A percentile compares a stretch with the other conserved stretches of the same genome.
phyloP scores from a whole-genome alignment of 2,888 invertebrate genomes.

The Hydraecia micacea region DNA sequence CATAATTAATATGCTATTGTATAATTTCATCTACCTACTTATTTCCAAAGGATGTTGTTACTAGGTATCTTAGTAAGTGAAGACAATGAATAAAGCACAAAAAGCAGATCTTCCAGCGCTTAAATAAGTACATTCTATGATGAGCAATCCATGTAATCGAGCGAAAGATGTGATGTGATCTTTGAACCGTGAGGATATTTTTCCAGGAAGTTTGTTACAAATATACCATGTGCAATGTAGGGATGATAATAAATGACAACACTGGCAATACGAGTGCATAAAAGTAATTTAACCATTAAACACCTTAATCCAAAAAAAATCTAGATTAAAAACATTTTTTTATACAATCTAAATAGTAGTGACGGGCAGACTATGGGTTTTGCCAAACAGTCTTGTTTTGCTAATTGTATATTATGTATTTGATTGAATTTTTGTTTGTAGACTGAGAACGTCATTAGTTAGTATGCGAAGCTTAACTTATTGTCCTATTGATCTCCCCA shows the following conservation, averaged over 20 bases:
- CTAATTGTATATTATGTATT: too few relatives aligned
- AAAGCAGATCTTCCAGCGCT: neutral
- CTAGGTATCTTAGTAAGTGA: conserved; percentile 4
- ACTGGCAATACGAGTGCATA: neutral
- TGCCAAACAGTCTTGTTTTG: neutral
- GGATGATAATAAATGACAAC: neutral
- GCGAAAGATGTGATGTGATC: neutral
- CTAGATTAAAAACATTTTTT: neutral
- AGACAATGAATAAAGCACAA: neutral
- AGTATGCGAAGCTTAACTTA: neutral
- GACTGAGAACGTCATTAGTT: too few relatives aligned
- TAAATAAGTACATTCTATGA: neutral
- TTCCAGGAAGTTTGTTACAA: neutral
- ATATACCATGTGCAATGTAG: neutral
- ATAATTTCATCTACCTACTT: conserved; percentile 7
- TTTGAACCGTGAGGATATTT: neutral
- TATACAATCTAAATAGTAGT: neutral
- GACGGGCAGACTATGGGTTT: too few relatives aligned
- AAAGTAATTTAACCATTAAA: neutral
- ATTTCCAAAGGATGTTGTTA: conserved; percentile 8
- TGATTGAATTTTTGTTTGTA: too few relatives aligned
- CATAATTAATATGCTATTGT: conserved; percentile 12
- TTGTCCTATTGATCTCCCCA: neutral
- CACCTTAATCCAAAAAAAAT: neutral
- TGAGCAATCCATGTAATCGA: conserved; percentile 2